Percentiles rank a stretch among this genome's conserved stretches.
Conservation (phyloP, 2,113 vertebrate genomes). For the Tursiops truncatus region DNA sequence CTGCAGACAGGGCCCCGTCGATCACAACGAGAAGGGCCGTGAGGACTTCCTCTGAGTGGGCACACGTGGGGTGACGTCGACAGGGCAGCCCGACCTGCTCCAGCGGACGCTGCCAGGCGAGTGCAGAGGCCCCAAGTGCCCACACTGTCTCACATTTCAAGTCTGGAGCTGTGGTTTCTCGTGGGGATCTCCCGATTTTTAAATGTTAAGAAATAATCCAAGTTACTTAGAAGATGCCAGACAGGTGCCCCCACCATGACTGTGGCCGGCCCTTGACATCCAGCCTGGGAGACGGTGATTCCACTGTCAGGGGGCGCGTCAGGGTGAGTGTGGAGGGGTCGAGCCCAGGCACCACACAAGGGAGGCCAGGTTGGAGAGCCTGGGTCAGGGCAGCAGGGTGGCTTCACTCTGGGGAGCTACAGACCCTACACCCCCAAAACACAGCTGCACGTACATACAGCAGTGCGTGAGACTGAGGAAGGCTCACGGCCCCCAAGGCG, state of each 20-base stretch:
- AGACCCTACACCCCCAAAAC: background rate
- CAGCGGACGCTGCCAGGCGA: no score
- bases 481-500: accelerated
- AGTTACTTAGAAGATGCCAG: background rate
- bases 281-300: background rate
- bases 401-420: background rate
- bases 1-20: background rate
- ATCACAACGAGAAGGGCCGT: background rate
- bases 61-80: accelerated
- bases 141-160: background rate
- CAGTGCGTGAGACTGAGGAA: background rate
- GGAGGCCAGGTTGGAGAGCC: background rate
- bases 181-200: accelerated
- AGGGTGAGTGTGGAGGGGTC: no score
- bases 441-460: accelerated
- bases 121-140: background rate
- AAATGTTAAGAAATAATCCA: background rate
- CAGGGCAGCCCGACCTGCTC: background rate
- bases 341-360: background rate
- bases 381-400: background rate
- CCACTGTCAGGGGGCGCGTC: background rate
- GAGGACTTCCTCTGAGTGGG: background rate
- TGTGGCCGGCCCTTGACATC: background rate
- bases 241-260: background rate
- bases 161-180: background rate